Percentiles rank a stretch among this genome's conserved stretches.
phyloP scores from a whole-genome alignment of 2,888 invertebrate species.

The Cryptophagus acutangulus region DNA sequence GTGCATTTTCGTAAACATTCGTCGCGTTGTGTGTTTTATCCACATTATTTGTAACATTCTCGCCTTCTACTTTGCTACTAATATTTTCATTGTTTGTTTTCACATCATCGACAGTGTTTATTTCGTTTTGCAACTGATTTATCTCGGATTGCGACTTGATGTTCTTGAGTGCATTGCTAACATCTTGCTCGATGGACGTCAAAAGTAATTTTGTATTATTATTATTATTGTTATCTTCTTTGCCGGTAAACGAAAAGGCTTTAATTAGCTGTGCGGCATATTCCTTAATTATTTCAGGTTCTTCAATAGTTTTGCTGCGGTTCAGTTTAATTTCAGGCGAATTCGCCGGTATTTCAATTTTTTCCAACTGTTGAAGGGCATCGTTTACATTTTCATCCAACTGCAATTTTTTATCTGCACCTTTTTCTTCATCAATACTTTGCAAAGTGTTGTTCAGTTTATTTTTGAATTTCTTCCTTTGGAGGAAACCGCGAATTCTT shows the following conservation, averaged over 20 bases:
- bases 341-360: conserved; percentile 14
- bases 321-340: conserved; percentile 15
- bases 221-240: conserved; percentile 21
- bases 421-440: conserved; percentile 22
- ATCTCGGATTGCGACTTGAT: conserved; percentile 4
- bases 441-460: conserved; percentile 6
- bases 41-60: too few relatives aligned
- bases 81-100: conserved; percentile 6
- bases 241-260: background rate
- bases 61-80: conserved; percentile 7
- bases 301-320: conserved; percentile 21
- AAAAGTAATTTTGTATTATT: too few relatives aligned
- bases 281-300: conserved; percentile 20
- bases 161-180: conserved; percentile 12
- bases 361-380: conserved; percentile 17
- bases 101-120: conserved; percentile 9
- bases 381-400: conserved; percentile 20
- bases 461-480: conserved; percentile 41
- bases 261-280: conserved; percentile 9
- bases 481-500: conserved; percentile 59
- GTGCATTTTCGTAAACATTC: conserved; percentile 19
- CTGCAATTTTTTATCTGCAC: conserved; percentile 4
- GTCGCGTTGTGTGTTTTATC: too few relatives aligned
- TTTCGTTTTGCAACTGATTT: conserved; percentile 7
- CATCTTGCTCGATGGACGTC: conserved; percentile 12